Base-by-base conservation (phyloP, 2,113 vertebrate genomes). In the Pica pica region DNA sequence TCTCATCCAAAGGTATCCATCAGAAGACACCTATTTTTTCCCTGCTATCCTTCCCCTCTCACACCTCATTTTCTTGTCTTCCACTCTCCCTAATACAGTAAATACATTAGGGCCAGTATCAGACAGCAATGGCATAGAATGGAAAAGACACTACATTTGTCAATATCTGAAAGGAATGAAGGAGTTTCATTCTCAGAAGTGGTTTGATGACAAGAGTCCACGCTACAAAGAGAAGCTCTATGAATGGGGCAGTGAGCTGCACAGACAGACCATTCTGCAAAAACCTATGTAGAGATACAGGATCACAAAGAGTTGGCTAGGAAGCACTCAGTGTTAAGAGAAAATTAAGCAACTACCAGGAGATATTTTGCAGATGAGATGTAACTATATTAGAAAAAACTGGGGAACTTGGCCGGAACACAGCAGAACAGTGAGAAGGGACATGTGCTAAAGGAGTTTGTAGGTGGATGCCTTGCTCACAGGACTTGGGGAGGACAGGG, bases 381-480 rank as follows among this genome's bases (percentile, higher is more conserved):
- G 13, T 50, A 57, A 65, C 61, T 27, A 44, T 16, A 27, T 10
- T 23, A 55, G 59, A 59, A 91, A 91, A 42, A 74, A 35, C 7
- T 15, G 8, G 2, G 12, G 14, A 7, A 59, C 14, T 39, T 82
- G 35, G 39, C 2, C 63, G 57, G 63, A 84, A 74, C 22, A 64
- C 7, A 19, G 16, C 6, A 13, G 31, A 78, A 69, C 13, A 42
- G 9, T 1, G 7, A 65, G 28, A 84, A 26, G 9, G 17, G 28
- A 27, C 9, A 13, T 5, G 1, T 53, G 18, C 12, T 70, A 31
- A 49, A 57, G 30, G 27, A 56, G 37, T 60, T 75, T 56, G 20
- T 37, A n/a, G 30, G 33, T 44, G 7, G 18, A 47, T 2, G 21
- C 1, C 13, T 31, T 31, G 16, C 2, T 10, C 20, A 3, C 13